A percentile compares a stretch with the other conserved stretches of the same genome.
Evolutionary conservation across 2,888 invertebrate species (phyloP).

Genomic region (Meteorus cinctellus): DNA sequence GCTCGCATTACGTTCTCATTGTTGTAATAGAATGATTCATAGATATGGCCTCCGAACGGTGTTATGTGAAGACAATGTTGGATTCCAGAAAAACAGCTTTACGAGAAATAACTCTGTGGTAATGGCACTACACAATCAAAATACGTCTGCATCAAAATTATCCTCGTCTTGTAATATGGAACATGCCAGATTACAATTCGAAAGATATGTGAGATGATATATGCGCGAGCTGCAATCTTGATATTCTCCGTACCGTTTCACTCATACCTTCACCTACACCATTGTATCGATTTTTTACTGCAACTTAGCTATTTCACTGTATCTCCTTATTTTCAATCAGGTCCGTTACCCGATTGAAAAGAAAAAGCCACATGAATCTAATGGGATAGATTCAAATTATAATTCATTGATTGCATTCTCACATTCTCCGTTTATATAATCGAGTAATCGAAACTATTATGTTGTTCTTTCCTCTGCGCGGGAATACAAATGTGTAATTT

Average conservation of each 20-base stretch:
- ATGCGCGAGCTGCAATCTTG: neutral
- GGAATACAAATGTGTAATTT: neutral
- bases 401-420: neutral
- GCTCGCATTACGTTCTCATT: constrained; percentile 23
- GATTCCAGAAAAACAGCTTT: constrained; percentile 30
- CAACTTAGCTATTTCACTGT: too few relatives aligned
- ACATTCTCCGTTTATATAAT: neutral
- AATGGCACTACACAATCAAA: constrained; percentile 42
- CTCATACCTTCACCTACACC: too few relatives aligned
- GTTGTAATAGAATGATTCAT: constrained; percentile 45
- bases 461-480: neutral
- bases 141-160: neutral
- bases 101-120: constrained; percentile 51
- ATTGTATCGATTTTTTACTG: too few relatives aligned
- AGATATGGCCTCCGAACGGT: constrained; percentile 51
- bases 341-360: neutral
- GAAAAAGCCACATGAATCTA: neutral
- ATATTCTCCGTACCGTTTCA: neutral
- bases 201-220: neutral
- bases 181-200: neutral
- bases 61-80: constrained; percentile 36
- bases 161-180: neutral
- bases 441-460: neutral
- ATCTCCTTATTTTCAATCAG: too few relatives aligned
- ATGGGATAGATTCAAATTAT: neutral